A percentile compares a stretch with the other conserved stretches of the same genome.
phyloP scores from a whole-genome alignment of 1,140 invertebrate genomes.

The Papilio helenus region DNA sequence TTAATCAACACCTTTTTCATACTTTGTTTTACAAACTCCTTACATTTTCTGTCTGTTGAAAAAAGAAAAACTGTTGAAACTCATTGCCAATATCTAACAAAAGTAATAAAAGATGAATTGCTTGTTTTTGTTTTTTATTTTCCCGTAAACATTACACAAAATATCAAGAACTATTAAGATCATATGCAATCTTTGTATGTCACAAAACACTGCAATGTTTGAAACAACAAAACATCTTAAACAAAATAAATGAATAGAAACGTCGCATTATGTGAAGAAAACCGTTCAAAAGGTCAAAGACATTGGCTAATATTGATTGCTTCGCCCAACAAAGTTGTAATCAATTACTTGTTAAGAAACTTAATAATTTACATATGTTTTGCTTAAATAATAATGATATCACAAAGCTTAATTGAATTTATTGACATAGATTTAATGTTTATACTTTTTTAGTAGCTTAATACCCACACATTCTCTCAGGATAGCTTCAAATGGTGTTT shows the following conservation, averaged over 20 bases:
- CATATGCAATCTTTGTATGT: neutral
- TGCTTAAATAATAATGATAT: constrained; percentile 11
- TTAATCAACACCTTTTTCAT: neutral
- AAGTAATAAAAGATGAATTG: too few relatives aligned
- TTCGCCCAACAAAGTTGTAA: constrained; percentile 14
- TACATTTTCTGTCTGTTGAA: neutral
- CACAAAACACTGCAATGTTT: neutral
- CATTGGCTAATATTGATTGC: constrained; percentile 12
- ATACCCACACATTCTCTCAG: neutral
- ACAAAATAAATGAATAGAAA: constrained; percentile 5
- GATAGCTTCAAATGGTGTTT: neutral
- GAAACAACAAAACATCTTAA: neutral
- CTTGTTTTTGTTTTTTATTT: too few relatives aligned
- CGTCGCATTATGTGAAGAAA: neutral
- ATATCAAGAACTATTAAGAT: neutral
- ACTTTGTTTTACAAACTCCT: neutral
- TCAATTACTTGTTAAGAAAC: constrained; percentile 16
- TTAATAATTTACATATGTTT: constrained; percentile 23
- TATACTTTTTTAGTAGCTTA: neutral
- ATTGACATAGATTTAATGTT: constrained; percentile 11
- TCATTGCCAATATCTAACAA: too few relatives aligned
- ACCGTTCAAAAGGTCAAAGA: constrained; percentile 15
- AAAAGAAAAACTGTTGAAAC: neutral
- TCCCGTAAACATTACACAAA: too few relatives aligned
- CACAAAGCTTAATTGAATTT: constrained; percentile 10